A percentile compares a stretch with the other conserved stretches of the same genome.
Evolutionary conservation across 2,113 vertebrate genomes (phyloP).

Genomic region (Saguinus midas): DNA sequence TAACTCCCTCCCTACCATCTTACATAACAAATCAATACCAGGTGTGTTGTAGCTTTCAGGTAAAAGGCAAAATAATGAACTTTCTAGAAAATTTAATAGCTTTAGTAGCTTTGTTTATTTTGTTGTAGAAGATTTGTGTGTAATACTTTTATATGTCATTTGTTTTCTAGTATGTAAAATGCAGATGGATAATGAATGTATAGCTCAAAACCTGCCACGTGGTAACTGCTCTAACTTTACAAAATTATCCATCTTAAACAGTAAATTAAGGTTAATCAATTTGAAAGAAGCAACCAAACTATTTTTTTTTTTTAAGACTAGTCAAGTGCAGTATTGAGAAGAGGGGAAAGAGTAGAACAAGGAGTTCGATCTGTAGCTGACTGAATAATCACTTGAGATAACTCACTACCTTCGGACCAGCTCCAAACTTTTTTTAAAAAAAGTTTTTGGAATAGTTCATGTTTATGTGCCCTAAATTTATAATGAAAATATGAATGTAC

Average conservation of each 20-base stretch:
- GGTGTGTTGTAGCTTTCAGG: background rate
- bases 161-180: background rate
- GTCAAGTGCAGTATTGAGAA: no score
- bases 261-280: background rate
- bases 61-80: background rate
- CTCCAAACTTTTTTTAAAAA: background rate
- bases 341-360: no score
- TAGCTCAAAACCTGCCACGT: background rate
- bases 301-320: no score
- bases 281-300: background rate
- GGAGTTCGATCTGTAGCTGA: no score
- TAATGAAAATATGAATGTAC: background rate
- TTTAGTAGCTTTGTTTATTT: background rate
- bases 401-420: no score
- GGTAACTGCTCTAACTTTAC: background rate
- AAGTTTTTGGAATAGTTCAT: background rate
- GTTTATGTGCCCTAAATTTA: background rate
- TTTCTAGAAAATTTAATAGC: background rate
- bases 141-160: background rate
- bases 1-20: background rate
- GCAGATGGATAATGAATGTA: background rate
- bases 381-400: no score
- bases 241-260: background rate
- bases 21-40: background rate
- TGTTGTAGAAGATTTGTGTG: background rate